phyloP scores from a whole-genome alignment of 2,797 vertebrate genomes.

The Sebastes diaconus region DNA sequence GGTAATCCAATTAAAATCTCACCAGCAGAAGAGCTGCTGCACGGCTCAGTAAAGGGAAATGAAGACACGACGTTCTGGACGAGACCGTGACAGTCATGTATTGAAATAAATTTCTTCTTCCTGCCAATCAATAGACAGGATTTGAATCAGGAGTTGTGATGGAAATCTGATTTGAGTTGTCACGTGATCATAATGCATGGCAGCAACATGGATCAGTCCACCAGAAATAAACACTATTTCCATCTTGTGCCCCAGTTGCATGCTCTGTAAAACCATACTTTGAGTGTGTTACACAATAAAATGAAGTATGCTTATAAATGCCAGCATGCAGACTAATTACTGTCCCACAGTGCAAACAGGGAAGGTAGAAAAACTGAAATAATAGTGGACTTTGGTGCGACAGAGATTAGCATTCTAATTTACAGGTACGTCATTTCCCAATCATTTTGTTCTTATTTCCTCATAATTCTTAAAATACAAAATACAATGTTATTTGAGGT shows the following conservation, averaged over 20 bases:
- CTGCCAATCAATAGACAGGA: not conserved
- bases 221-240: not conserved
- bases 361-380: not conserved
- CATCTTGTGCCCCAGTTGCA: not conserved
- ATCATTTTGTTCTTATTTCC: not conserved
- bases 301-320: not conserved
- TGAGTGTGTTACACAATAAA: not conserved
- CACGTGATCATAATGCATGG: not conserved
- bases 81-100: not conserved
- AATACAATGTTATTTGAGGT: not conserved
- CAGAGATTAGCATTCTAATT: not conserved
- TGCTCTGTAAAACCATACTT: not conserved
- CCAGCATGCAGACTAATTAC: not conserved
- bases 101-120: not conserved
- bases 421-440: not conserved
- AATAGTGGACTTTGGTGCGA: not conserved
- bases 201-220: not conserved
- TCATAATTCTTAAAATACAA: not conserved
- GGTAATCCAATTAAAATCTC: conserved; percentile 68
- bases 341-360: not conserved
- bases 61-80: not conserved
- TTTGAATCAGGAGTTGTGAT: not conserved
- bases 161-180: not conserved
- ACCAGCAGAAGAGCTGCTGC: conserved; percentile 32
- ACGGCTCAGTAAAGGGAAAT: conserved; percentile 36